A percentile compares a stretch with the other conserved stretches of the same genome.
These are phyloP conservation scores for Ctenopoma multispine DNA, from an alignment of 2,797 vertebrate species.

Conservation along the genomic window DNA sequence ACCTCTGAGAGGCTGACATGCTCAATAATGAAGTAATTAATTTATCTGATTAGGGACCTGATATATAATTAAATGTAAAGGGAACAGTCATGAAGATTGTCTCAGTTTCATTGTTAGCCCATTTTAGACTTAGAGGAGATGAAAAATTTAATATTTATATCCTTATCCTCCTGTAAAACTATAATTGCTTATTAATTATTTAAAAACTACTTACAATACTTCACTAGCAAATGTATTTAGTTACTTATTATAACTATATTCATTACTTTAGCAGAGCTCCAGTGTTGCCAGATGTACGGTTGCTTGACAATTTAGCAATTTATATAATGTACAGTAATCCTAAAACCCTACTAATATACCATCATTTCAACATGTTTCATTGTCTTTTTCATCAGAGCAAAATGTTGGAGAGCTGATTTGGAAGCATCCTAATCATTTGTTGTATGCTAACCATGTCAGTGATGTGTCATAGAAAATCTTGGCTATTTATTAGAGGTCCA, in stretches of 20 bases:
- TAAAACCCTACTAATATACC: no score
- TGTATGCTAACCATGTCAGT: not conserved
- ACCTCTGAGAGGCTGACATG: slow-evolving; percentile 59
- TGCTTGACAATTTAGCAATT: no score
- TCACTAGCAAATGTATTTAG: not conserved
- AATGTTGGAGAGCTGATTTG: not conserved
- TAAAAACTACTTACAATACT: not conserved
- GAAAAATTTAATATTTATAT: slow-evolving; percentile 7
- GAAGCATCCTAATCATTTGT: not conserved
- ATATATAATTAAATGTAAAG: slow-evolving; percentile 71
- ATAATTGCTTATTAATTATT: not conserved
- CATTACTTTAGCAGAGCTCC: not conserved
- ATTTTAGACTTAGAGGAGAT: slow-evolving; percentile 9
- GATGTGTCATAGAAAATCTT: not conserved
- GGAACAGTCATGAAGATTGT: slow-evolving; percentile 48
- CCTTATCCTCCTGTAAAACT: not conserved
- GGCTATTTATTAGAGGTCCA: not conserved
- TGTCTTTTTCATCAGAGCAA: no score
- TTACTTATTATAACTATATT: not conserved
- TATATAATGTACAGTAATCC: no score
- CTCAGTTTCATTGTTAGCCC: slow-evolving; percentile 23
- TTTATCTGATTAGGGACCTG: slow-evolving; percentile 68
- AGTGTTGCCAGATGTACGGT: no score
- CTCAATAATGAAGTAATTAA: slow-evolving; percentile 75
- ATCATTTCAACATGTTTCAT: no score